These are phyloP conservation scores for Perithous albicinctus DNA, from an alignment of 2,888 invertebrate species.

Conservation along the genomic window DNA sequence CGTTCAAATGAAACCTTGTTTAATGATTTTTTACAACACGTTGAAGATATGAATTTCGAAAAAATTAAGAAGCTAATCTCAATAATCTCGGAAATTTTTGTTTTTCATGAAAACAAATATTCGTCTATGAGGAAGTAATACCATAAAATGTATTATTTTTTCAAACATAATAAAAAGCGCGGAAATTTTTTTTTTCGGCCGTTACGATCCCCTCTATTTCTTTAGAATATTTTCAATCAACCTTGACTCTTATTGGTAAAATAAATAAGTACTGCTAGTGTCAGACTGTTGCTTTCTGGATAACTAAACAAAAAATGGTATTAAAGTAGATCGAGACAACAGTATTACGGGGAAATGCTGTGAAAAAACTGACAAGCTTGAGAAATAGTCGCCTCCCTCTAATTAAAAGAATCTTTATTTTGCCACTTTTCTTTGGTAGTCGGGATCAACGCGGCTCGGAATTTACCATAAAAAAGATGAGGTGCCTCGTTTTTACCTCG, in stretches of 20 bases:
- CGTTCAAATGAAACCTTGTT: too few species aligned
- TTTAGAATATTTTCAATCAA: not conserved
- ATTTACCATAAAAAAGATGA: slow-evolving; percentile 39
- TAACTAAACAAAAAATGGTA: not conserved
- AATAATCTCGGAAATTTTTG: too few species aligned
- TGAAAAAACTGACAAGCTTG: not conserved
- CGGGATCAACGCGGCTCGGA: not conserved
- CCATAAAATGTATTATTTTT: too few species aligned
- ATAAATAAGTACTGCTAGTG: not conserved
- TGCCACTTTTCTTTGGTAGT: slow-evolving; percentile 27
- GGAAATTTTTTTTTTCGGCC: too few species aligned
- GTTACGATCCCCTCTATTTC: too few species aligned
- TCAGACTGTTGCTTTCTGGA: not conserved
- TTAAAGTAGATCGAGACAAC: not conserved
- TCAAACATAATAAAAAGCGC: too few species aligned
- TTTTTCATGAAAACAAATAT: too few species aligned
- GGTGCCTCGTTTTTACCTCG: slow-evolving; percentile 38
- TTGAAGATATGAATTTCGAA: too few species aligned
- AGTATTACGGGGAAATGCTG: too few species aligned
- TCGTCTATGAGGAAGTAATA: too few species aligned
- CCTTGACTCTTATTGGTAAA: not conserved
- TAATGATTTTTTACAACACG: too few species aligned
- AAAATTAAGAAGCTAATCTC: too few species aligned
- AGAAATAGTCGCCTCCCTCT: not conserved
- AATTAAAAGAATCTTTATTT: slow-evolving; percentile 38